Evolutionary conservation across 2,113 vertebrate genomes (phyloP).

Genomic region (Ornithorhynchus anatinus): DNA sequence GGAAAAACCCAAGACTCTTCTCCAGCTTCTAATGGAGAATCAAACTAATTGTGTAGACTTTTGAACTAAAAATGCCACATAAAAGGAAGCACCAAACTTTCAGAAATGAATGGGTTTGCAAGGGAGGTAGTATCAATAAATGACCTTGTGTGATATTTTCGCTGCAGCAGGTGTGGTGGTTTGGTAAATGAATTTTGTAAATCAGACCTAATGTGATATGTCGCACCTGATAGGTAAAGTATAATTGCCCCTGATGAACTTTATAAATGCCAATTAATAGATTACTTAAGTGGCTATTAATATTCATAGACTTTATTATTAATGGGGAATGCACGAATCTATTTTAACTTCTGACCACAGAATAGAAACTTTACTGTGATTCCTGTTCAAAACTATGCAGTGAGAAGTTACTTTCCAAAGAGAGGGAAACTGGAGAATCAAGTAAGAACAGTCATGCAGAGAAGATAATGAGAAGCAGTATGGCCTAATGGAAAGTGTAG

Average conservation of each 20-base stretch:
- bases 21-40: slow-evolving; percentile 17
- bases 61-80: slow-evolving; percentile 13
- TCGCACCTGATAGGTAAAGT: slow-evolving; percentile 49
- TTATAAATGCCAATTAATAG: slow-evolving; percentile 62
- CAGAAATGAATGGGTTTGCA: slow-evolving; percentile 20
- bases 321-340: slow-evolving; percentile 30
- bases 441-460: too few relatives aligned
- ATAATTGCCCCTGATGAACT: slow-evolving; percentile 62
- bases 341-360: slow-evolving; percentile 12
- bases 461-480: too few relatives aligned
- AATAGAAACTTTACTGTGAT: slow-evolving; percentile 8
- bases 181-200: slow-evolving; percentile 61
- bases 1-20: too few relatives aligned
- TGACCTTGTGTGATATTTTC: slow-evolving; percentile 40
- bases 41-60: not conserved
- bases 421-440: not conserved
- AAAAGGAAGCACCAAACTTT: not conserved
- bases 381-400: not conserved
- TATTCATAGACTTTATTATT: slow-evolving; percentile 39
- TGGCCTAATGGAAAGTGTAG: too few relatives aligned
- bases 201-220: slow-evolving; percentile 33
- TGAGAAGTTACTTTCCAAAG: not conserved
- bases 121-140: not conserved
- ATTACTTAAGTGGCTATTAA: slow-evolving; percentile 30
- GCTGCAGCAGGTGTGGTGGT: slow-evolving; percentile 27